Conservation (phyloP, 2,888 invertebrate genomes). For the Brachypterus glaber region DNA sequence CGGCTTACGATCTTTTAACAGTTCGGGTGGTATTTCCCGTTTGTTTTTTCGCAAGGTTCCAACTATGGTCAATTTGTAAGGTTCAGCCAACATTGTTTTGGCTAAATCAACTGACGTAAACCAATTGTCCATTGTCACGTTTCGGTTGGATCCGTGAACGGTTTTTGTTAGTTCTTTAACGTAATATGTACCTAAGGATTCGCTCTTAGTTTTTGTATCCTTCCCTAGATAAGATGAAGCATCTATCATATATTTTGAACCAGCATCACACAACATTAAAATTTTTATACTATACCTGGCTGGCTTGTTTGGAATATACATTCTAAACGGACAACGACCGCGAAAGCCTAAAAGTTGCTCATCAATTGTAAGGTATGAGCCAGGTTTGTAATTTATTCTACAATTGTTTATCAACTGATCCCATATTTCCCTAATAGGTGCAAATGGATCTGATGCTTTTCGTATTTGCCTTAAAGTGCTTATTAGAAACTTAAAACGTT, state of each 20-base stretch:
- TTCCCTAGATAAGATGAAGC: conserved; percentile 28
- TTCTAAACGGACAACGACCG: conserved; percentile 23
- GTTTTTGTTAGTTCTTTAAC: conserved; percentile 22
- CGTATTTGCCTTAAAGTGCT: conserved; percentile 18
- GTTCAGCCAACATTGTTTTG: conserved; percentile 24
- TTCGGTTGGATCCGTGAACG: conserved; percentile 24
- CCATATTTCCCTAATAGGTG: conserved; percentile 20
- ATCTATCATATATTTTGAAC: conserved; percentile 28
- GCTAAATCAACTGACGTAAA: conserved; percentile 31
- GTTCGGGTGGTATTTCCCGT: conserved; percentile 29
- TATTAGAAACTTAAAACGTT: conserved; percentile 10
- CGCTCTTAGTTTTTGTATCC: conserved; percentile 24
- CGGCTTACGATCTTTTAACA: too few species aligned
- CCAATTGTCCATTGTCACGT: conserved; percentile 31
- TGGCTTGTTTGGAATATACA: conserved; percentile 31
- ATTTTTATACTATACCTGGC: conserved; percentile 31
- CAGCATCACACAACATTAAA: conserved; percentile 27
- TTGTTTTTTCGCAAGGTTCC: conserved; percentile 31
- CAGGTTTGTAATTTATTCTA: conserved; percentile 19
- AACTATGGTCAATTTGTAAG: conserved; percentile 29
- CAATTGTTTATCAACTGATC: conserved; percentile 19
- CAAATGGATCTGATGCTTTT: conserved; percentile 19
- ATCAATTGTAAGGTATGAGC: conserved; percentile 23
- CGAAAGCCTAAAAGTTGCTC: conserved; percentile 27
- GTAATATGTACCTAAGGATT: conserved; percentile 25